Base-by-base conservation (phyloP, 1,140 invertebrate species). In the Lepidurus apus region DNA sequence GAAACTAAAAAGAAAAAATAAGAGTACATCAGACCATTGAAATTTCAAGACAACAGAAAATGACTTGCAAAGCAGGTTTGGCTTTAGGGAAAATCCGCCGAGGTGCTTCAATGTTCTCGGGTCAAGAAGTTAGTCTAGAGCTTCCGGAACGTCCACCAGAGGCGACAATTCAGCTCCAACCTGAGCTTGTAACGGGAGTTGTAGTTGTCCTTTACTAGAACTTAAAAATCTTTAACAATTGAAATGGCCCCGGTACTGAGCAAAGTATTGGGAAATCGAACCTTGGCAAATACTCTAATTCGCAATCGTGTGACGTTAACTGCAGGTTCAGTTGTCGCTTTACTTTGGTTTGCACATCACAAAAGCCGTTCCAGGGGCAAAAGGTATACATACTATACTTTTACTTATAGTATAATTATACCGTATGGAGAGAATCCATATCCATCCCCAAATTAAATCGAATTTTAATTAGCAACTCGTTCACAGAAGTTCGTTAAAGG, bases 191-290 rank as follows among this genome's bases (percentile, higher is more conserved):
- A 17, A 13, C 53, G 53, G 53, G 17, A 65, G 17, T 21, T n/a
- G 21, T 21, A 65, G n/a, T 65, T 65, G 7, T 65, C 53, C 53
- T n/a, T 65, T 17, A 65, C 13, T 21, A 65, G 21, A 65, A 65
- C 53, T 13, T 13, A n/a, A 21, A 9, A 13, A n/a, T 65, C 21
- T 21, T 65, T 21, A 65, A 17, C 53, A n/a, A 13, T 13, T 65
- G 17, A 53, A 65, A 79, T 79, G 78, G 78, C 78, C 43, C 78
- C 78, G 2, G 78, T 44, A 42, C 75, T 79, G n/a, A 79, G 78
- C 34, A 79, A 79, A 26, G 42, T 79, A 34, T 73, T 74, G 47
- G 43, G 17, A 24, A 74, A 74, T 42, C 42, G 42, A n/a, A 43
- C 73, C n/a, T 13, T 65, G 43, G 21, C 47, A n/a, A 77, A 47